Conservation (phyloP, 2,113 vertebrate species). For the Eleginops maclovinus region DNA sequence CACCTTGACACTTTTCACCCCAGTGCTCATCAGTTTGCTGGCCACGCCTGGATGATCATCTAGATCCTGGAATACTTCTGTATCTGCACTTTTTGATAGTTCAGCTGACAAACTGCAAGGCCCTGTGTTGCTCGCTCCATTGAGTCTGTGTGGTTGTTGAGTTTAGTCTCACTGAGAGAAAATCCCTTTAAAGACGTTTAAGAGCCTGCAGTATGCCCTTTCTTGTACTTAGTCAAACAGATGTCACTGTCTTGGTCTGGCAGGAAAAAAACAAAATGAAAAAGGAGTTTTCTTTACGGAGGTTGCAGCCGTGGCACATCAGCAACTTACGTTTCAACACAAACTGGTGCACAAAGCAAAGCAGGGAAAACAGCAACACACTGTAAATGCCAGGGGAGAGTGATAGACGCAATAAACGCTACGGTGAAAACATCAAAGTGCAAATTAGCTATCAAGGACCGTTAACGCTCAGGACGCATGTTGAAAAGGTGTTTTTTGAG, state of each 20-base stretch:
- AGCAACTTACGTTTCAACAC: constrained; percentile 6
- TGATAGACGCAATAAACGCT: not conserved
- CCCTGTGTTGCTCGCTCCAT: constrained; percentile 30
- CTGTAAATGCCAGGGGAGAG: not conserved
- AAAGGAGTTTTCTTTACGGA: not conserved
- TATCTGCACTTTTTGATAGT: constrained; percentile 33
- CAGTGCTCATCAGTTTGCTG: constrained; percentile 42
- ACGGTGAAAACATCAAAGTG: constrained; percentile 11
- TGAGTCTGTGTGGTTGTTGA: not conserved
- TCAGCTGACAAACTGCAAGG: constrained; percentile 35
- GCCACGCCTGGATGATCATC: constrained; percentile 46
- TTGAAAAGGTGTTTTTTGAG: not conserved
- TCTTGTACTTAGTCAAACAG: constrained; percentile 1
- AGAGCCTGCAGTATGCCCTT: not conserved
- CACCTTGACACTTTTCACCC: constrained; percentile 37
- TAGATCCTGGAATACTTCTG: constrained; percentile 22
- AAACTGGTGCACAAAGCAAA: constrained; percentile 17
- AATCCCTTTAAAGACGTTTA: constrained; percentile 7
- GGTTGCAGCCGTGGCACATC: not conserved
- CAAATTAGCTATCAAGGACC: not conserved
- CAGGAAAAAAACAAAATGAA: not conserved
- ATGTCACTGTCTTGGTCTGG: constrained; percentile 9
- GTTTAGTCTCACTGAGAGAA: not conserved
- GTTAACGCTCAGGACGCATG: not conserved
- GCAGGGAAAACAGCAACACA: not conserved